Percentiles rank a stretch among this genome's conserved stretches.
These are phyloP conservation scores for Argya squamiceps DNA, from an alignment of 2,797 vertebrate species.

Conservation along the genomic window DNA sequence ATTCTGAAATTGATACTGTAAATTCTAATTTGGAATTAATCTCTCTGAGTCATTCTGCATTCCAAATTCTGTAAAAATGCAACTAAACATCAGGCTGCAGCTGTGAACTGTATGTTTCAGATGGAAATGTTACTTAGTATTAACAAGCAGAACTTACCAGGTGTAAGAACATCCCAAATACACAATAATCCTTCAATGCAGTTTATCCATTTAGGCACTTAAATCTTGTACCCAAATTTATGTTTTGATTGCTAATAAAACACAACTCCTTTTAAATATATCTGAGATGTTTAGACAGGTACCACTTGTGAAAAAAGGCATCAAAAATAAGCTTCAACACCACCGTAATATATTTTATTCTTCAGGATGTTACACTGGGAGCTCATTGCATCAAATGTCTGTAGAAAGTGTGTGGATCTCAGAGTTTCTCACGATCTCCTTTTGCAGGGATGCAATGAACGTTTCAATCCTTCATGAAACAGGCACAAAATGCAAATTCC, in stretches of 20 bases:
- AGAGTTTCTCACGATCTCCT: constrained; percentile 55
- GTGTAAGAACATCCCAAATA: constrained; percentile 49
- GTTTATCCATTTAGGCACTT: constrained; percentile 84
- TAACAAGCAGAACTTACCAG: constrained; percentile 70
- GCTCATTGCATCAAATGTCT: constrained; percentile 71
- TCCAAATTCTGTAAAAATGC: not conserved
- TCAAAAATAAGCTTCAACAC: constrained; percentile 81
- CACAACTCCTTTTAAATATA: constrained; percentile 70
- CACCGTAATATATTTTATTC: constrained; percentile 82
- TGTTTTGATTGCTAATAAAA: constrained; percentile 66
- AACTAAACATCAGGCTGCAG: not conserved
- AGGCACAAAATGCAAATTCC: constrained; percentile 83
- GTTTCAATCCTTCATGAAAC: constrained; percentile 70
- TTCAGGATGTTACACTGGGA: constrained; percentile 83
- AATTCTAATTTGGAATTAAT: constrained; percentile 17
- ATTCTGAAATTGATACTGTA: not conserved
- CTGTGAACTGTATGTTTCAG: not conserved
- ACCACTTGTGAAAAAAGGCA: constrained; percentile 87
- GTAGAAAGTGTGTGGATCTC: constrained; percentile 78
- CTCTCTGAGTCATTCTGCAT: constrained; percentile 20
- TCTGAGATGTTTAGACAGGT: constrained; percentile 72
- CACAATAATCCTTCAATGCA: constrained; percentile 9
- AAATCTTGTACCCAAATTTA: constrained; percentile 73
- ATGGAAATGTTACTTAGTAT: constrained; percentile 41
- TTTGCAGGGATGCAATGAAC: constrained; percentile 72